Percentiles rank a stretch among this genome's conserved stretches.
Conservation (phyloP, 1,140 invertebrate genomes). For the Adoxophyes honmai region DNA sequence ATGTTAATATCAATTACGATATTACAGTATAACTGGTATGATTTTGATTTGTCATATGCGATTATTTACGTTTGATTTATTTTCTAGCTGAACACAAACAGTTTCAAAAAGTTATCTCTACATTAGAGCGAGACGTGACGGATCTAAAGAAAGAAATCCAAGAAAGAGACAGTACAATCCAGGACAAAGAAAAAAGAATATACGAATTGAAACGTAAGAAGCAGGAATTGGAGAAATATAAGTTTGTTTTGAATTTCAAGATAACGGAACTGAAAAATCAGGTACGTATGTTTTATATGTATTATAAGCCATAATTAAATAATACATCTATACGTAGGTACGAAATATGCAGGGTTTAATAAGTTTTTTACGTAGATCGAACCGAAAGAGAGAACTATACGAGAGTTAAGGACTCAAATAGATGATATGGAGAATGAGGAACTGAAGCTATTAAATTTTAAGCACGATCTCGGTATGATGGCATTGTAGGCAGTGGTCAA, state of each 20-base stretch:
- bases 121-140: conserved; percentile 85
- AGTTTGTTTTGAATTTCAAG: conserved; percentile 93
- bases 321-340: too few relatives aligned
- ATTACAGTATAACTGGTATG: too few relatives aligned
- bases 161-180: conserved; percentile 88
- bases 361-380: conserved; percentile 76
- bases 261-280: conserved; percentile 90
- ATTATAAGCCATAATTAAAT: too few relatives aligned
- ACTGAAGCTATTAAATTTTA: conserved; percentile 61
- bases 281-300: conserved; percentile 35
- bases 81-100: conserved; percentile 80
- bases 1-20: conserved; percentile 37
- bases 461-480: conserved; percentile 65
- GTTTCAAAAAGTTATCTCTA: conserved; percentile 82
- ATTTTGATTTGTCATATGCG: too few relatives aligned
- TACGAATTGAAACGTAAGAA: conserved; percentile 90
- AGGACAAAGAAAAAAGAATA: conserved; percentile 91
- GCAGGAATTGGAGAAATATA: conserved; percentile 93
- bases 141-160: conserved; percentile 87
- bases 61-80: not conserved
- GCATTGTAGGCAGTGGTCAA: conserved; percentile 17
- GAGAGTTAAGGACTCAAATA: conserved; percentile 83
- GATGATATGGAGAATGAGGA: conserved; percentile 79
- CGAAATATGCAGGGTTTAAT: too few relatives aligned
- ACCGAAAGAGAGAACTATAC: conserved; percentile 82